Conservation (phyloP, 2,888 invertebrate genomes). For the Xestoiulus laeticollis region DNA sequence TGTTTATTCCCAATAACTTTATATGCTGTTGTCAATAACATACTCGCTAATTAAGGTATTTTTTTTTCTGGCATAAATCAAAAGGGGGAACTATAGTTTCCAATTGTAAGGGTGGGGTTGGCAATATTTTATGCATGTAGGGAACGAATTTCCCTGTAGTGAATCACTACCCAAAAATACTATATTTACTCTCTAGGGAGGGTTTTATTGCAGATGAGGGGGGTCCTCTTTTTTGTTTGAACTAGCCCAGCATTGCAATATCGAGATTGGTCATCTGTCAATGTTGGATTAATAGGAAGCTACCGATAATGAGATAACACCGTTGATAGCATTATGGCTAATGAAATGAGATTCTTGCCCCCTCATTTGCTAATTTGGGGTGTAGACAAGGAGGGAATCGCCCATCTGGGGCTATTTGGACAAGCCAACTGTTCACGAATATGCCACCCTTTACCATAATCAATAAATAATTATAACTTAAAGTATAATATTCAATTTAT, state of each 20-base stretch:
- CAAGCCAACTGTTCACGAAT: not conserved
- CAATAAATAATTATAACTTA: not conserved
- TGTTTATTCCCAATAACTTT: too few relatives aligned
- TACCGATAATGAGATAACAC: slow-evolving; percentile 27
- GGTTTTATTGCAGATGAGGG: not conserved
- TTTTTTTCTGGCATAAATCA: too few relatives aligned
- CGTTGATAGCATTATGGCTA: slow-evolving; percentile 6
- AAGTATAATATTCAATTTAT: not conserved
- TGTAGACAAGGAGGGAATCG: not conserved
- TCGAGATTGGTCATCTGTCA: slow-evolving; percentile 22
- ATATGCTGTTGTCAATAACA: too few relatives aligned
- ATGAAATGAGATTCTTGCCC: not conserved
- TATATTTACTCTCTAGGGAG: not conserved
- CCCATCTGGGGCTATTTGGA: not conserved
- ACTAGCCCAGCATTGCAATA: not conserved
- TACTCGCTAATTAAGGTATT: too few relatives aligned
- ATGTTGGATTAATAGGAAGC: slow-evolving; percentile 34
- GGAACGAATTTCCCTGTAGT: not conserved
- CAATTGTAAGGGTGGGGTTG: not conserved
- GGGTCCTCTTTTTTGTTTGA: not conserved
- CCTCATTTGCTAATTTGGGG: slow-evolving; percentile 37
- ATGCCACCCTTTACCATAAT: not conserved
- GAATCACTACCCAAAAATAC: slow-evolving; percentile 2
- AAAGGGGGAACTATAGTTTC: too few relatives aligned
- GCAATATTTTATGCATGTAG: not conserved